Evolutionary conservation across 2,113 vertebrate genomes (phyloP).

Genomic region (Vulpes lagopus): DNA sequence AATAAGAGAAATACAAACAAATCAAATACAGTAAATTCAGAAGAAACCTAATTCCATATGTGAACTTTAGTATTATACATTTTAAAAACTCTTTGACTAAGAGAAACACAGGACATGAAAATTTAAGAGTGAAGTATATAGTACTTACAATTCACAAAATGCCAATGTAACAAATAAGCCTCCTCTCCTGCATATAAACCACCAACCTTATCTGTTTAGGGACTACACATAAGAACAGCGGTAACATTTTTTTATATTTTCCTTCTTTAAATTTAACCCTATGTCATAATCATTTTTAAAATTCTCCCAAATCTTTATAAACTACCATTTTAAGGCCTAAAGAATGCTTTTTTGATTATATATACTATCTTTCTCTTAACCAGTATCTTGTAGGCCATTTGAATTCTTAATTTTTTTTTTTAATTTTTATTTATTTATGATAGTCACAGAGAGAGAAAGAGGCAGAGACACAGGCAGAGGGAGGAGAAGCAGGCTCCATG

Average conservation of each 20-base stretch:
- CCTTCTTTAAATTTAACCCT: slow-evolving; percentile 11
- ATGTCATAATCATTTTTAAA: not conserved
- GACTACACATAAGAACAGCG: not conserved
- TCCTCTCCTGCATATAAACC: not conserved
- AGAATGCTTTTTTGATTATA: not conserved
- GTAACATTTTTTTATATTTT: not conserved
- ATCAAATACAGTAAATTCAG: not conserved
- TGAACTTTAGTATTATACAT: not conserved
- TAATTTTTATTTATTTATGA: too few relatives aligned
- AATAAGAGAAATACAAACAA: not conserved
- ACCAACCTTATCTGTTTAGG: not conserved
- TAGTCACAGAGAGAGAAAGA: too few relatives aligned
- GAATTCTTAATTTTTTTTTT: not conserved
- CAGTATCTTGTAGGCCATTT: not conserved
- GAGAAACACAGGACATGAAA: slow-evolving; percentile 19
- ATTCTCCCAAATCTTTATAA: not conserved
- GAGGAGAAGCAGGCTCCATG: too few relatives aligned
- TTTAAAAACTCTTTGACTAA: not conserved
- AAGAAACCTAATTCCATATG: not conserved
- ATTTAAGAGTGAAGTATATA: slow-evolving; percentile 24
- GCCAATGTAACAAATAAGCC: not conserved
- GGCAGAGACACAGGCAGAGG: too few relatives aligned
- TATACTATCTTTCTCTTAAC: not conserved
- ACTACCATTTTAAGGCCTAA: not conserved
- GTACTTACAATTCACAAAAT: slow-evolving; percentile 11